A percentile compares a stretch with the other conserved stretches of the same genome.
Conservation (phyloP, 2,888 invertebrate genomes). For the Volucella zonaria region DNA sequence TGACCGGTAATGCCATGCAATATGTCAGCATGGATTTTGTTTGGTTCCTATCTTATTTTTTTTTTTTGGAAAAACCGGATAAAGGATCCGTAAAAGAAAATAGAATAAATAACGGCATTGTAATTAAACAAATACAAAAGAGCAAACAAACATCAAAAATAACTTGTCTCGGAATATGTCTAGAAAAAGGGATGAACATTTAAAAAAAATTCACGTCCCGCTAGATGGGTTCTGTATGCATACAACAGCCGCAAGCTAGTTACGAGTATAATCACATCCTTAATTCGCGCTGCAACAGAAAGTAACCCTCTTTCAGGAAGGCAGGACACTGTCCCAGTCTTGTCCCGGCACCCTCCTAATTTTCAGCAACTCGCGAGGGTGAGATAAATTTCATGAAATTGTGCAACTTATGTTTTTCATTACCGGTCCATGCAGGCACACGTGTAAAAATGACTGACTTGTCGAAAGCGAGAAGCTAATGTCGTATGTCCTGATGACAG, state of each 20-base stretch:
- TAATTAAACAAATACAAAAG: slow-evolving; percentile 60
- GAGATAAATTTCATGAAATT: not conserved
- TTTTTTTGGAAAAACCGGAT: slow-evolving; percentile 22
- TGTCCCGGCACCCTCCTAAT: slow-evolving; percentile 28
- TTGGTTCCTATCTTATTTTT: not conserved
- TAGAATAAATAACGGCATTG: slow-evolving; percentile 1
- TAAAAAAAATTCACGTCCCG: slow-evolving; percentile 19
- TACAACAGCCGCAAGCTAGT: slow-evolving; percentile 33
- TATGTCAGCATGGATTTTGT: slow-evolving; percentile 1
- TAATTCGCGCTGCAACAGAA: not conserved
- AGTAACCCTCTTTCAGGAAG: not conserved
- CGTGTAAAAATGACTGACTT: slow-evolving; percentile 49
- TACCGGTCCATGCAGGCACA: slow-evolving; percentile 8
- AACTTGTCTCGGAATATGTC: slow-evolving; percentile 1
- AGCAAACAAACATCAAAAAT: slow-evolving; percentile 47
- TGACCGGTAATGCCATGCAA: slow-evolving; percentile 10
- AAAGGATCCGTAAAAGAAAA: not conserved
- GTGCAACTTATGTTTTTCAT: slow-evolving; percentile 47
- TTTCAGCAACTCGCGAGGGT: slow-evolving; percentile 23
- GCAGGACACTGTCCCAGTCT: slow-evolving; percentile 20
- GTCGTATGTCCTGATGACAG: slow-evolving; percentile 41
- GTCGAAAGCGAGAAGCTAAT: slow-evolving; percentile 3
- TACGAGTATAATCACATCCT: not conserved
- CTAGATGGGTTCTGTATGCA: not conserved
- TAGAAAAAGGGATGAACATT: slow-evolving; percentile 45